phyloP scores from a whole-genome alignment of 2,888 invertebrate genomes.

The Coleophora deauratella region DNA sequence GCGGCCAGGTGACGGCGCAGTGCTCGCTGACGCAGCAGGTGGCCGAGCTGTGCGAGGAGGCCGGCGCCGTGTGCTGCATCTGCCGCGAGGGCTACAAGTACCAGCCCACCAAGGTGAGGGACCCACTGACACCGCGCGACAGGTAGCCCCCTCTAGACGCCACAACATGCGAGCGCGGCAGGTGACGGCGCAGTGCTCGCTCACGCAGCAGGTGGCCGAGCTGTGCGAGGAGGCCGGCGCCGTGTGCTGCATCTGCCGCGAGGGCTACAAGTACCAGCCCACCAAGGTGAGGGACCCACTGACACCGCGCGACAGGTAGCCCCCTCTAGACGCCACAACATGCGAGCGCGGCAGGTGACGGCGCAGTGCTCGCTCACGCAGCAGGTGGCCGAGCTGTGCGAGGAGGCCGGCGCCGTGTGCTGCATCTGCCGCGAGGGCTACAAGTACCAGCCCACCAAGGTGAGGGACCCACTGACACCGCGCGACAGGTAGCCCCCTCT shows the following conservation, averaged over 20 bases:
- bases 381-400: conserved; percentile 95
- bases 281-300: conserved; percentile 76
- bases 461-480: conserved; percentile 24
- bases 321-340: too few relatives aligned
- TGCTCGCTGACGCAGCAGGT: conserved; percentile 93
- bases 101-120: conserved; percentile 86
- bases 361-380: conserved; percentile 92
- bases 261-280: conserved; percentile 97
- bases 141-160: too few relatives aligned
- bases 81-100: conserved; percentile 98
- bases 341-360: conserved; percentile 96
- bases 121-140: too few relatives aligned
- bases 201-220: conserved; percentile 95
- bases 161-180: conserved; percentile 98
- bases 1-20: conserved; percentile 96
- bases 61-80: conserved; percentile 96
- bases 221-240: conserved; percentile 96
- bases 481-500: too few relatives aligned
- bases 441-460: conserved; percentile 94
- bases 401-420: conserved; percentile 96
- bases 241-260: conserved; percentile 97
- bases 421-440: conserved; percentile 99
- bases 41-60: conserved; percentile 96
- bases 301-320: too few relatives aligned
- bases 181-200: conserved; percentile 92